Conservation (phyloP, 2,888 invertebrate species). For the Athalia circularis region DNA sequence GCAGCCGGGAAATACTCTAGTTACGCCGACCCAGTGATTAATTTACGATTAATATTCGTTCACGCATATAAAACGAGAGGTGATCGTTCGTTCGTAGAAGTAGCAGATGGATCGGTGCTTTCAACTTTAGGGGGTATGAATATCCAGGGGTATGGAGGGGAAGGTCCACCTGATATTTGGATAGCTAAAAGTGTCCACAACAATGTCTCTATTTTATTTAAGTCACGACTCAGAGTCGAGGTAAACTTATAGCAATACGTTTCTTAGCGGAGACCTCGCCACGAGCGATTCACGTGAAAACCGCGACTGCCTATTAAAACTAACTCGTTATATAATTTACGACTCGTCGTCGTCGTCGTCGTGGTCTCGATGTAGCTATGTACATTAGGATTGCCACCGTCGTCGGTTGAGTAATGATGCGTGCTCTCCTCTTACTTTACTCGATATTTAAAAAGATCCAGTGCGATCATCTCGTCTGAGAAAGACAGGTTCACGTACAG, state of each 20-base stretch:
- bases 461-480: too few species aligned
- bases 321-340: conserved; percentile 55
- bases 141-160: too few species aligned
- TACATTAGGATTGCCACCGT: neutral
- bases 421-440: neutral
- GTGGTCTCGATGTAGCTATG: neutral
- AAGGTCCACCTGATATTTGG: too few species aligned
- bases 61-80: too few species aligned
- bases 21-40: too few species aligned
- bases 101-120: too few species aligned
- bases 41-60: too few species aligned
- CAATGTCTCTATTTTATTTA: conserved; percentile 60
- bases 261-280: conserved; percentile 47
- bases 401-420: neutral
- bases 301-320: conserved; percentile 59
- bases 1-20: too few species aligned
- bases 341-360: neutral
- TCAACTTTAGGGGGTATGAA: too few species aligned
- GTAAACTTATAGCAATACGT: conserved; percentile 36
- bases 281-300: conserved; percentile 55
- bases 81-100: too few species aligned
- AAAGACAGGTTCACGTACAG: too few species aligned
- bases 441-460: neutral
- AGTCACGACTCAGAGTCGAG: neutral
- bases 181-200: conserved; percentile 47